Percentiles rank a stretch among this genome's conserved stretches.
Conservation (phyloP, 2,113 vertebrate species). For the Peromyscus leucopus region DNA sequence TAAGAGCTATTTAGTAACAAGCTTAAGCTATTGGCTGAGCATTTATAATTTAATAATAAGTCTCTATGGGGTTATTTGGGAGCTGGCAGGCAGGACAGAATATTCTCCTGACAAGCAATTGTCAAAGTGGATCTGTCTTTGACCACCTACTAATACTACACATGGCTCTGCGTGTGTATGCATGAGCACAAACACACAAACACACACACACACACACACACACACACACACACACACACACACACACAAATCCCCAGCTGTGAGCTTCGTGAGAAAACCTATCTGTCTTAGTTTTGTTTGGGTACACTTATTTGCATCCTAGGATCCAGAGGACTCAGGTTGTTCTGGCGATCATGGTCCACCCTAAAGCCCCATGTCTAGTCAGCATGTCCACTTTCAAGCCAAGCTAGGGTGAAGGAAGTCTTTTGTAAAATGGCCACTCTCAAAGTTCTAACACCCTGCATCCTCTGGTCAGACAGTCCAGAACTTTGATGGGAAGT, state of each 20-base stretch:
- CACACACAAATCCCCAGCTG: not conserved
- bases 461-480: not conserved
- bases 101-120: no score
- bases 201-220: no score
- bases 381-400: not conserved
- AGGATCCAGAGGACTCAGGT: not conserved
- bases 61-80: no score
- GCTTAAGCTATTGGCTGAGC: no score
- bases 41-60: no score
- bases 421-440: not conserved
- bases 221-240: not conserved
- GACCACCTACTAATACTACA: not conserved
- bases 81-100: no score
- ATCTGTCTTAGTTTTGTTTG: slow-evolving; percentile 4
- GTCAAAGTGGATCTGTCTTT: not conserved
- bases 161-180: not conserved
- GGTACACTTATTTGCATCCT: not conserved
- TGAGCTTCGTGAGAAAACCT: not conserved
- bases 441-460: not conserved
- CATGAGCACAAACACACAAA: no score
- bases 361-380: not conserved
- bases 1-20: no score
- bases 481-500: not conserved
- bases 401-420: not conserved
- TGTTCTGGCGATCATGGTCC: not conserved